A percentile compares a stretch with the other conserved stretches of the same genome.
Evolutionary conservation across 2,113 vertebrate genomes (phyloP).

Genomic region (Brachyhypopomus gauderio): DNA sequence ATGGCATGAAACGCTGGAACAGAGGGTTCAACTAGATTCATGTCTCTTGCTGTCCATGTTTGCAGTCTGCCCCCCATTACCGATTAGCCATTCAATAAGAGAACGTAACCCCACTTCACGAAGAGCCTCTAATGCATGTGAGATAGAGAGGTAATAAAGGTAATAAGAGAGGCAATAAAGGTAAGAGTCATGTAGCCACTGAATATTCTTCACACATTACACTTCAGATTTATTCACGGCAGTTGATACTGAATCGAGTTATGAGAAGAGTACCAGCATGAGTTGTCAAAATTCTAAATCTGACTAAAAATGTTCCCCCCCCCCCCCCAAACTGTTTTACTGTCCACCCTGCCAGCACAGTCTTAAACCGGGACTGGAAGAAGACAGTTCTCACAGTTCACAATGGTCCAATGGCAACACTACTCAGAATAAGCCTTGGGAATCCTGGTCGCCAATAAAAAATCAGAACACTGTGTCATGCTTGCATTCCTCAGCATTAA

Average conservation of each 20-base stretch:
- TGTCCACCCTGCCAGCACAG: no score
- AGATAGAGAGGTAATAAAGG: background rate
- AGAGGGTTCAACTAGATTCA: background rate
- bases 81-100: slow-evolving; percentile 16
- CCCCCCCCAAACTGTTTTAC: no score
- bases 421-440: background rate
- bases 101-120: background rate
- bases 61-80: background rate
- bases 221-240: no score
- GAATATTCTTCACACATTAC: background rate
- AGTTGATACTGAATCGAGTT: no score
- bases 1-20: background rate
- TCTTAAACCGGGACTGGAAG: no score
- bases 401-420: background rate
- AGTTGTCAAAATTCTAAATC: no score
- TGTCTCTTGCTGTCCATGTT: slow-evolving; percentile 16
- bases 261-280: no score
- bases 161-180: background rate
- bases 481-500: no score
- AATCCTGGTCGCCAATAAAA: background rate
- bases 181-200: no score
- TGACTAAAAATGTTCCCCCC: no score
- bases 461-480: no score
- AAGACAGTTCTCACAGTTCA: background rate
- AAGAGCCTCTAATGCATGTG: background rate